Base-by-base conservation (phyloP, 2,888 invertebrate genomes). In the Frankliniella intonsa region DNA sequence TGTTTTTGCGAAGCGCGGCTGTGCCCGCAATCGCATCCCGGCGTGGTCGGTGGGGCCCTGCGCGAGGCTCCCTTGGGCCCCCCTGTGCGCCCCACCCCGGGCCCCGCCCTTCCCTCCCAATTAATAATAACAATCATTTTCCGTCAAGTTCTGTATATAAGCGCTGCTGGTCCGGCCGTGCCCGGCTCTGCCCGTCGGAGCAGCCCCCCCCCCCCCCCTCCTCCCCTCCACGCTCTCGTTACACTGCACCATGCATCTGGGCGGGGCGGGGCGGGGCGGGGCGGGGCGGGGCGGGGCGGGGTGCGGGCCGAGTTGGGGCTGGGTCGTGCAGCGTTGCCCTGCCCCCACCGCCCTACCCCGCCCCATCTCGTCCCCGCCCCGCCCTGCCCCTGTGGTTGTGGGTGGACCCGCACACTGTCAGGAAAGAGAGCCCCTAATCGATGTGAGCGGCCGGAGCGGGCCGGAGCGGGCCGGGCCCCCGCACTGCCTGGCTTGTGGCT, bases 51-150 rank as follows among this genome's bases (percentile, higher is more conserved):
- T 12, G 2, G 12, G 55, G 55, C 55, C 12, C 19, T 14, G 17
- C 19, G 55, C 11, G 55, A 8, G 55, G 55, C 55, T 7, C 7
- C 14, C 55, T 14, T 14, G 55, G 55, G 55, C 55, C 38, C 38
- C 38, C 38, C 55, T 55, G 55, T 11, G 17, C 11, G 55, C 14
- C 14, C 55, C 17, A 55, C 5, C 55, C 5, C 55, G 17, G 5
- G 55, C 55, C 55, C 55, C 55, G 14, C 55, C 55, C 17, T 19
- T 55, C 55, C 55, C 55, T 55, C 38, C 55, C 69, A 76, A 76
- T 76, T 76, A 76, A 76, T 76, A 76, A 76, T 76, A 76, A 76
- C 69, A 76, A 76, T 76, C 22, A 76, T 76, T 76, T 76, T 76
- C 25, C 69, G 69, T 76, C 69, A 76, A 76, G 69, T 25, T 76